Evolutionary conservation across 2,888 invertebrate genomes (phyloP).

Genomic region (Drosophila vallismaia): DNA sequence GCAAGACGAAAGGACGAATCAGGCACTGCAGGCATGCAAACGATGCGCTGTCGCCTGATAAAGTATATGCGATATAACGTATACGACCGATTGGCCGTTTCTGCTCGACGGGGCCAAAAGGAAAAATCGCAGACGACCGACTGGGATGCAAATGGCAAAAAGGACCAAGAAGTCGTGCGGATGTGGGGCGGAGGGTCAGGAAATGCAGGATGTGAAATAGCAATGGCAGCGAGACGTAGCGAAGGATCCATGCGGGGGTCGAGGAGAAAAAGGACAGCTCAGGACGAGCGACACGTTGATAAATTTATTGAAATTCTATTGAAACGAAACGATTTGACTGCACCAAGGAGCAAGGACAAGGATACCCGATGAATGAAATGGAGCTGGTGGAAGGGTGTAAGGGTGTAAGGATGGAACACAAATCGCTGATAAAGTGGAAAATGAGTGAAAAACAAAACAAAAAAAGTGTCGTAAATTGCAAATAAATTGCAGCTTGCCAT

Average conservation of each 20-base stretch:
- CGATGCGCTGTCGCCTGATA: constrained; percentile 50
- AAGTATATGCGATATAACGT: constrained; percentile 45
- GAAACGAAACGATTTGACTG: constrained; percentile 80
- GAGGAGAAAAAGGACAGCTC: constrained; percentile 21
- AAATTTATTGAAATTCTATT: constrained; percentile 80
- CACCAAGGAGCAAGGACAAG: constrained; percentile 23
- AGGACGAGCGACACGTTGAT: constrained; percentile 62
- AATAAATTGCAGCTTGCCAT: constrained; percentile 44
- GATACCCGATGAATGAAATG: not conserved
- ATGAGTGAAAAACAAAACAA: constrained; percentile 58
- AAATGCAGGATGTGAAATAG: constrained; percentile 9
- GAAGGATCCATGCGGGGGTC: not conserved
- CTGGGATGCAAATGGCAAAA: constrained; percentile 41
- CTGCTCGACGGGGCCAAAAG: constrained; percentile 44
- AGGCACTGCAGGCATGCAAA: constrained; percentile 47
- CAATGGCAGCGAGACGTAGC: not conserved
- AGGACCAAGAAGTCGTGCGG: constrained; percentile 9
- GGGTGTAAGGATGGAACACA: constrained; percentile 39
- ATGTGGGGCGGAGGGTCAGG: not conserved
- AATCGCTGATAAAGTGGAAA: constrained; percentile 77
- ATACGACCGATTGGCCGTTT: constrained; percentile 55
- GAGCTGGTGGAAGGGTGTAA: not conserved
- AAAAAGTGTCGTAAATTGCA: constrained; percentile 43
- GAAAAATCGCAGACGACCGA: constrained; percentile 42
- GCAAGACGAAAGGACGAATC: constrained; percentile 7